Base-by-base conservation (phyloP, 1,140 invertebrate genomes). In the Forficula auricularia region DNA sequence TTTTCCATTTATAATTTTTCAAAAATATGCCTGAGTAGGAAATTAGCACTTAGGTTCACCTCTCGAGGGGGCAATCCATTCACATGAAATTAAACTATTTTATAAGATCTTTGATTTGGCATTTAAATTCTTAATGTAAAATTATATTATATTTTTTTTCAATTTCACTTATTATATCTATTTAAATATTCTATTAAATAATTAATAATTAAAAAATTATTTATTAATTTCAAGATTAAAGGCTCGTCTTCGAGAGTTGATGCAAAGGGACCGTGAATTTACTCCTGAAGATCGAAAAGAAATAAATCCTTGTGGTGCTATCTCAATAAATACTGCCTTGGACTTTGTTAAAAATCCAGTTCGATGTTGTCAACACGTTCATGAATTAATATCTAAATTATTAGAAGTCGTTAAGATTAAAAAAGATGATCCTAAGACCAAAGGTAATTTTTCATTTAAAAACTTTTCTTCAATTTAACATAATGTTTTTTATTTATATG, bases 311-410 rank as follows among this genome's bases (percentile, higher is more conserved):
- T 83, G 84, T 49, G 74, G 77, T 48, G 83, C 89, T 12, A 71
- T 81, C 35, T 88, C 84, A 50, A 84, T 98, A 50, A 71, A 73
- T 39, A 79, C 83, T 53, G 92, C 92, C 0, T 65, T 97, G 61
- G 78, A 91, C 54, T 92, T 92, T 63, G 90, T 98, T 0, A 89
- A 90, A 62, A 97, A 98, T 70, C 95, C 96, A 0, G 82, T 85
- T 13, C 77, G 79, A 55, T 91, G 90, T 63, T 98, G 95, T 62
- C 75, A 85, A 50, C 76, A 84, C 54, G 83, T 97, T 20, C 79
- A 92, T 54, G 63, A 72, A 38, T 68, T 95, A 31, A 90, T 96
- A 44, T 76, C 84, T 47, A 78, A 82, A 42, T 66, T 96, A 10
- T 77, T 92, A 62, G 73, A 77, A 49, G 77, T 91, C 42, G 87